Evolutionary conservation across 2,113 vertebrate species (phyloP).

Genomic region (Chascanopsetta lugubris): DNA sequence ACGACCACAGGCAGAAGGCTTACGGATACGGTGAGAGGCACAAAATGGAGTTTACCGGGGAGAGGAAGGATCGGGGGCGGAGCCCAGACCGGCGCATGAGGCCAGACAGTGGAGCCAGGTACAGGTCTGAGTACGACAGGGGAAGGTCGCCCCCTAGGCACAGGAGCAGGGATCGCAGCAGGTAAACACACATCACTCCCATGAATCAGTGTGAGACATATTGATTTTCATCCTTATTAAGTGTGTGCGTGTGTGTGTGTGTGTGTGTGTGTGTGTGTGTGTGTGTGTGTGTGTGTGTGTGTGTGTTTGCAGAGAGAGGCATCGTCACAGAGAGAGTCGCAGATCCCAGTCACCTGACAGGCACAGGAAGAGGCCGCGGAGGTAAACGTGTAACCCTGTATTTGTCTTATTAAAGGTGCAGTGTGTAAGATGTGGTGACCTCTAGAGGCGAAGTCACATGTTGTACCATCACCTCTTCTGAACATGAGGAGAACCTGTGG

Average conservation of each 20-base stretch:
- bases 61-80: conserved; percentile 88
- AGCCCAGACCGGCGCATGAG: conserved; percentile 84
- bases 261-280: neutral
- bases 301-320: conserved; percentile 81
- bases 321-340: conserved; percentile 89
- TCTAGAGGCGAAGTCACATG: too few relatives aligned
- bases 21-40: conserved; percentile 86
- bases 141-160: conserved; percentile 85
- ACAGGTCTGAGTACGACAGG: conserved; percentile 86
- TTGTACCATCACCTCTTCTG: too few relatives aligned
- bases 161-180: conserved; percentile 90
- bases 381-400: conserved; percentile 66
- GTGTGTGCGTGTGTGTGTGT: conserved; percentile 10
- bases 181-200: conserved; percentile 67
- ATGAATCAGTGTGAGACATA: too few relatives aligned
- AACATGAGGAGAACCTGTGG: too few relatives aligned
- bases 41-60: conserved; percentile 78
- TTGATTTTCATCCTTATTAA: too few relatives aligned
- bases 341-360: conserved; percentile 88
- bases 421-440: too few relatives aligned
- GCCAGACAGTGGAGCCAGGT: conserved; percentile 83
- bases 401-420: neutral
- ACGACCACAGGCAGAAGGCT: conserved; percentile 86
- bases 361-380: conserved; percentile 89
- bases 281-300: conserved; percentile 17